Percentiles rank a stretch among this genome's conserved stretches.
Evolutionary conservation across 1,140 invertebrate genomes (phyloP).

Genomic region (Bradysia coprophila): DNA sequence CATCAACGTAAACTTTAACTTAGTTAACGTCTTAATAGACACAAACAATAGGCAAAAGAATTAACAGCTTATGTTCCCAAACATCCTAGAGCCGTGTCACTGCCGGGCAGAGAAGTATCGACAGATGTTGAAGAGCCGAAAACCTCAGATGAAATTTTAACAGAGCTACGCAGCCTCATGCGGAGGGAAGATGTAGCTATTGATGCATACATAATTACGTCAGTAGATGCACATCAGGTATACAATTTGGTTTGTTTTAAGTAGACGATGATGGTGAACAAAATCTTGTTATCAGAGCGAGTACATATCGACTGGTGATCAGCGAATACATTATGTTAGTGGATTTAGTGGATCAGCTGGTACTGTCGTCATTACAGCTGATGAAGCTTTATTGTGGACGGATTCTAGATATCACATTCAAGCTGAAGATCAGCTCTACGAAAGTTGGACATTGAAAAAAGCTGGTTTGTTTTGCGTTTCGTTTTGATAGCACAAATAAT

Average conservation of each 20-base stretch:
- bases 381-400: constrained; percentile 72
- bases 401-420: constrained; percentile 84
- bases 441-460: constrained; percentile 50
- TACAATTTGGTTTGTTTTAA: not conserved
- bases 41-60: no score
- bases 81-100: no score
- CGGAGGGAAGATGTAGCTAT: not conserved
- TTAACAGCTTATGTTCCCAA: no score
- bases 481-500: not conserved
- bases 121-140: not conserved
- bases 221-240: constrained; percentile 55
- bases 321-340: constrained; percentile 53
- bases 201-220: constrained; percentile 59
- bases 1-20: no score
- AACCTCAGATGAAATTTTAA: not conserved
- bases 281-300: constrained; percentile 43
- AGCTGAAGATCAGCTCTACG: constrained; percentile 33
- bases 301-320: constrained; percentile 65
- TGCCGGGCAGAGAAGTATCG: no score
- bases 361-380: constrained; percentile 58
- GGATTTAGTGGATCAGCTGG: constrained; percentile 73
- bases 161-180: not conserved
- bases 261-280: not conserved
- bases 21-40: no score
- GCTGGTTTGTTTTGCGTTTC: not conserved